Conservation (phyloP, 2,113 vertebrate genomes). For the Bubo blakistoni region DNA sequence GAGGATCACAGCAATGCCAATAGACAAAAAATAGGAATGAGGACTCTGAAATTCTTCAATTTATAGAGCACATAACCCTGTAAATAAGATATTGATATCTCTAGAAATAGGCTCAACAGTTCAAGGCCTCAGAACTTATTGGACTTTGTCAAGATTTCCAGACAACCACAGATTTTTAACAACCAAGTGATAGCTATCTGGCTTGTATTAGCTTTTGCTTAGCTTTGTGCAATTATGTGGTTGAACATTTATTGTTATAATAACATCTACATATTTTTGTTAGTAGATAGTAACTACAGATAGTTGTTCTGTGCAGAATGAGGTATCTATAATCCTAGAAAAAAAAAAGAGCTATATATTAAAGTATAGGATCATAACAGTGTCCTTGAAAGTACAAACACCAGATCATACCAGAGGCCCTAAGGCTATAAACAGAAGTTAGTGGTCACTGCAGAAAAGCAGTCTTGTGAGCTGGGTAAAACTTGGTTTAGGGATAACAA, state of each 20-base stretch:
- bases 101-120: not conserved
- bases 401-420: rapidly evolving
- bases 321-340: not conserved
- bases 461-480: not conserved
- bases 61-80: not conserved
- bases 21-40: not conserved
- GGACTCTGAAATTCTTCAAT: not conserved
- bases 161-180: not conserved
- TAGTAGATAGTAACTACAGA: not conserved
- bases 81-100: not conserved
- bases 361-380: not conserved
- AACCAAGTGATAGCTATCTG: not conserved
- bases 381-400: not conserved
- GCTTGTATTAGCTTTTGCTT: not conserved
- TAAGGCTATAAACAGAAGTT: not conserved
- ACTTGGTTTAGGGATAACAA: not conserved
- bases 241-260: not conserved
- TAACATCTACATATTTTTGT: not conserved
- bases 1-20: not conserved
- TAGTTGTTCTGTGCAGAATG: not conserved
- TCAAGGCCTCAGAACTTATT: not conserved
- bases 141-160: not conserved
- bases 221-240: not conserved
- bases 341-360: not conserved
- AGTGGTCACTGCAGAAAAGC: not conserved